phyloP scores from a whole-genome alignment of 2,797 vertebrate species.

The Malacoctenus gilli region DNA sequence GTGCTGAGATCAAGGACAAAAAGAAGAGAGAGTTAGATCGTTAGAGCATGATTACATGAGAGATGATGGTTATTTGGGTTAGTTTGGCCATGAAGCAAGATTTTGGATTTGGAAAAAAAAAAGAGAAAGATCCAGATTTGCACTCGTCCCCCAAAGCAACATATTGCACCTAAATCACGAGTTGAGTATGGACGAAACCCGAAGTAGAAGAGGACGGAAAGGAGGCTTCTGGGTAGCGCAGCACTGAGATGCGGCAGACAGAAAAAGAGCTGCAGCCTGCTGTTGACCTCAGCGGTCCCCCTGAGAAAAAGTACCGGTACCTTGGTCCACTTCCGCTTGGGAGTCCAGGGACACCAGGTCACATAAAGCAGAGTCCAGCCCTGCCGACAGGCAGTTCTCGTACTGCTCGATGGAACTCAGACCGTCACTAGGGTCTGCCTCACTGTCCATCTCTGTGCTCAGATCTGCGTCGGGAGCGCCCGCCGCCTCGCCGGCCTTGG shows the following conservation, averaged over 20 bases:
- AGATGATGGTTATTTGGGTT: constrained; percentile 46
- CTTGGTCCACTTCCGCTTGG: constrained; percentile 86
- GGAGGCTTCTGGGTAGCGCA: constrained; percentile 35
- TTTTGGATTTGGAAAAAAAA: constrained; percentile 35
- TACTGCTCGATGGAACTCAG: constrained; percentile 54
- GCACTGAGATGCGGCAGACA: constrained; percentile 14
- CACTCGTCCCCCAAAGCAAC: constrained; percentile 5
- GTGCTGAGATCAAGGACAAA: constrained; percentile 11
- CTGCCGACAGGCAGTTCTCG: constrained; percentile 52
- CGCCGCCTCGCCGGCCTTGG: constrained; percentile 48
- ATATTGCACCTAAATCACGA: constrained; percentile 1
- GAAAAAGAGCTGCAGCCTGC: constrained; percentile 39
- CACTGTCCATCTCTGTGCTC: constrained; percentile 70
- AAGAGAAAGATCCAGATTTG: constrained; percentile 15
- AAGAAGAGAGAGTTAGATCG: constrained; percentile 19
- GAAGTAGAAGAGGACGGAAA: constrained; percentile 11
- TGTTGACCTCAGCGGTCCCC: constrained; percentile 15
- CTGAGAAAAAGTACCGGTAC: constrained; percentile 82
- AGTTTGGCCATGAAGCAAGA: constrained; percentile 30
- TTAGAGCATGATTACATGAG: constrained; percentile 29
- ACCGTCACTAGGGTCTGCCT: constrained; percentile 64
- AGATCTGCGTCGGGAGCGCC: constrained; percentile 50
- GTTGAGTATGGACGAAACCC: constrained; percentile 21
- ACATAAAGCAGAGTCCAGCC: constrained; percentile 76
- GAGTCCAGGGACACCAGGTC: constrained; percentile 83